These are phyloP conservation scores for Drosophila miranda DNA, from an alignment of 1,140 invertebrate genomes.

Conservation along the genomic window DNA sequence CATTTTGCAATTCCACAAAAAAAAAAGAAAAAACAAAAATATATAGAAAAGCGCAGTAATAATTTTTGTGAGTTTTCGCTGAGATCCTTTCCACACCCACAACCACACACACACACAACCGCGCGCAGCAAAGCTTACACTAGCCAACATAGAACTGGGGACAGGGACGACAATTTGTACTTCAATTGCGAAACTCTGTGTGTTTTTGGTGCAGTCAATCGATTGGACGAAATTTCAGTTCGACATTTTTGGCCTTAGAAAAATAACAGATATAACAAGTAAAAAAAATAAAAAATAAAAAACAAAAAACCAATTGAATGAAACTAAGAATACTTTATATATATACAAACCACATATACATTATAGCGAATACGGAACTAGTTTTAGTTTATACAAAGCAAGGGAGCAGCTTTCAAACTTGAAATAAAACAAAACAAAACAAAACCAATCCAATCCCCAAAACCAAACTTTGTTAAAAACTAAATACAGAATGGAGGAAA, in stretches of 20 bases:
- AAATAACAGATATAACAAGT: constrained; percentile 11
- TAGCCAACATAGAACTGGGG: constrained; percentile 46
- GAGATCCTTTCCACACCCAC: constrained; percentile 8
- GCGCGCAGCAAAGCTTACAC: constrained; percentile 32
- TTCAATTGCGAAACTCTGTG: constrained; percentile 36
- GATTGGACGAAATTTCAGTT: constrained; percentile 54
- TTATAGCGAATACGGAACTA: constrained; percentile 65
- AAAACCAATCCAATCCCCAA: background rate
- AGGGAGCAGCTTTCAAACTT: constrained; percentile 76
- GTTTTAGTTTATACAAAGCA: constrained; percentile 77
- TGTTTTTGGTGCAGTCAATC: constrained; percentile 22
- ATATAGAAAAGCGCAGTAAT: constrained; percentile 4
- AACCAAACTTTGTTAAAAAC: constrained; percentile 52
- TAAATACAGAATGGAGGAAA: constrained; percentile 2
- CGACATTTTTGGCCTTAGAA: constrained; percentile 74
- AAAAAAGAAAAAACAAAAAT: constrained; percentile 8
- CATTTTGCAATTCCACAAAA: constrained; percentile 69
- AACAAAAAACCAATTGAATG: constrained; percentile 15
- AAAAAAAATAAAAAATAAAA: constrained; percentile 19
- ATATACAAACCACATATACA: constrained; percentile 64
- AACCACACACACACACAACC: constrained; percentile 4
- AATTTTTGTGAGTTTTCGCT: constrained; percentile 22
- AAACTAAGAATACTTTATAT: constrained; percentile 71
- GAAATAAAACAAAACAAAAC: constrained; percentile 48
- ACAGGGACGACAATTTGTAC: constrained; percentile 41